Evolutionary conservation across 2,888 invertebrate genomes (phyloP).

Genomic region (Halocaridina rubra): DNA sequence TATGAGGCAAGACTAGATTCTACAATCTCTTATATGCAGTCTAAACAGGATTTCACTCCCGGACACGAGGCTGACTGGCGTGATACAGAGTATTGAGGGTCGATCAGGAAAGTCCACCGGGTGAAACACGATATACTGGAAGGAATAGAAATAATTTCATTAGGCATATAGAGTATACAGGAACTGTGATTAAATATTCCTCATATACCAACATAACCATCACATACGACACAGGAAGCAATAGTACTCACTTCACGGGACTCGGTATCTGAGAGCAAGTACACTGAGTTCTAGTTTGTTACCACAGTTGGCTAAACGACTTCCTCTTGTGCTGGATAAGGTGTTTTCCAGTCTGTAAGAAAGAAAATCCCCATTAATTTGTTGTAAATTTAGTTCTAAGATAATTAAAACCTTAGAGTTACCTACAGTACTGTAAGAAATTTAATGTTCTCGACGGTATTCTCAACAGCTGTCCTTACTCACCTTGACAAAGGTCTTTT

Average conservation of each 20-base stretch:
- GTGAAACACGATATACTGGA: no score
- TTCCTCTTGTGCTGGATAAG: slow-evolving; percentile 50
- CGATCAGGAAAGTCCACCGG: no score
- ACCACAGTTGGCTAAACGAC: slow-evolving; percentile 61
- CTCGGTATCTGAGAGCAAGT: slow-evolving; percentile 45
- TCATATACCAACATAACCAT: no score
- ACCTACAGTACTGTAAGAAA: not conserved
- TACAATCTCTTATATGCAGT: not conserved
- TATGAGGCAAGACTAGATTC: no score
- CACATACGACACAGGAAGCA: no score
- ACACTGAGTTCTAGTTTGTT: slow-evolving; percentile 58
- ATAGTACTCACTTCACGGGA: slow-evolving; percentile 52
- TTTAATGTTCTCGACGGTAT: not conserved
- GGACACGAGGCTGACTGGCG: not conserved
- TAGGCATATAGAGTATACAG: no score
- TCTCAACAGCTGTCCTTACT: not conserved
- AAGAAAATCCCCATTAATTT: not conserved
- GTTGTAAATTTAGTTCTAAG: not conserved
- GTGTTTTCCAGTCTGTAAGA: slow-evolving; percentile 40
- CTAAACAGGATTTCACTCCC: slow-evolving; percentile 30
- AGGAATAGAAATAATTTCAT: no score
- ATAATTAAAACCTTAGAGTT: not conserved
- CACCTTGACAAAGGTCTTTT: not conserved
- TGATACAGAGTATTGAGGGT: no score
- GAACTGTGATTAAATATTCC: no score